Conservation (phyloP, 2,113 vertebrate genomes). For the Argyrosomus japonicus region DNA sequence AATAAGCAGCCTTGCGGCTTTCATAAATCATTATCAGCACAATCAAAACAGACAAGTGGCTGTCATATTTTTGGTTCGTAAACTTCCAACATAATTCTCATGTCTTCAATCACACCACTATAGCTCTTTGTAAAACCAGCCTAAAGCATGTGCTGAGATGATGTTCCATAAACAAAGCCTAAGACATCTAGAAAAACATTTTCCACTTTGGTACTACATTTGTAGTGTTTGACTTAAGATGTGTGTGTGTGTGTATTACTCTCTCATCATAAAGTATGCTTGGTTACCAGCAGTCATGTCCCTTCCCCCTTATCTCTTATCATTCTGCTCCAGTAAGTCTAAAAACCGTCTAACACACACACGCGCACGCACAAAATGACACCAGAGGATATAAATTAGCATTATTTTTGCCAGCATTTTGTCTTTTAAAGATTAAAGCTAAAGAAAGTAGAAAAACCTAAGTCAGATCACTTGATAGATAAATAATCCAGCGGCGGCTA, state of each 20-base stretch:
- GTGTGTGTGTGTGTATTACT: constrained; percentile 16
- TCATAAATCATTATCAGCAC: constrained; percentile 55
- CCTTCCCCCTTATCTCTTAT: constrained; percentile 55
- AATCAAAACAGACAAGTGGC: constrained; percentile 52
- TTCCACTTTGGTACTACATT: constrained; percentile 29
- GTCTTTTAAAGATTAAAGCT: constrained; percentile 5
- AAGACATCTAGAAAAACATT: constrained; percentile 14
- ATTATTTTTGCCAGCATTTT: constrained; percentile 24
- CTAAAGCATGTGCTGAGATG: constrained; percentile 2
- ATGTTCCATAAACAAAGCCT: not conserved
- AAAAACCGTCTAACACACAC: constrained; percentile 5
- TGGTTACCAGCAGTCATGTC: constrained; percentile 56
- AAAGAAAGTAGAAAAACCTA: not conserved
- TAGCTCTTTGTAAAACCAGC: constrained; percentile 22
- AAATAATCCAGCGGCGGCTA: constrained; percentile 25
- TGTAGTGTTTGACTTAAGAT: constrained; percentile 29
- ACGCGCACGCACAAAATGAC: not conserved
- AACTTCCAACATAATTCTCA: not conserved
- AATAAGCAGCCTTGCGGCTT: constrained; percentile 41
- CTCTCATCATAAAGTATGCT: constrained; percentile 44
- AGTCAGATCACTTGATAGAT: constrained; percentile 9
- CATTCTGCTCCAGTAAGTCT: constrained; percentile 61
- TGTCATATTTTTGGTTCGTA: constrained; percentile 23
- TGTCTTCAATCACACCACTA: constrained; percentile 7
- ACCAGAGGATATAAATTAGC: constrained; percentile 6